Conservation (phyloP, 2,888 invertebrate species). For the Eilema griseolum region DNA sequence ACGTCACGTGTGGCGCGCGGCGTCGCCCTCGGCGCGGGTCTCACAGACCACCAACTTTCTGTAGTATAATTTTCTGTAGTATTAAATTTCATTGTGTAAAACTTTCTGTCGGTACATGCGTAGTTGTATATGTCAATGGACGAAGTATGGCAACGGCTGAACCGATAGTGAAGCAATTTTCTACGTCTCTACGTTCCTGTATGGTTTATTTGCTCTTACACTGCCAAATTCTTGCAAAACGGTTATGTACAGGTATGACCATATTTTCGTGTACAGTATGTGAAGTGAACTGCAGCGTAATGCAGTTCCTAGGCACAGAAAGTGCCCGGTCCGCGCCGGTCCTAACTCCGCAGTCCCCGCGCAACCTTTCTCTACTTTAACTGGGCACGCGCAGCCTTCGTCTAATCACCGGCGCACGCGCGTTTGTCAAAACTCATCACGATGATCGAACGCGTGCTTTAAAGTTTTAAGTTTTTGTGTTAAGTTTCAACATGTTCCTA, state of each 20-base stretch:
- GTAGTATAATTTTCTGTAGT: not conserved
- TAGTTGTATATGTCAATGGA: too few species aligned
- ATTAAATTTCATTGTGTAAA: too few species aligned
- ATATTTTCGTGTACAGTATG: too few species aligned
- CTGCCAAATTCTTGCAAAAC: too few species aligned
- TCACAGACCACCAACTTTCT: not conserved
- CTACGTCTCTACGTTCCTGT: too few species aligned
- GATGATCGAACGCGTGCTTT: constrained; percentile 28
- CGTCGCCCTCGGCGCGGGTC: not conserved
- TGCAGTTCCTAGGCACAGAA: not conserved
- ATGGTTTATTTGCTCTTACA: too few species aligned
- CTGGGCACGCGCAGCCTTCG: constrained; percentile 32
- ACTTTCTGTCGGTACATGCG: too few species aligned
- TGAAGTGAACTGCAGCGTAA: not conserved
- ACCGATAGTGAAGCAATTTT: too few species aligned
- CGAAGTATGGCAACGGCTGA: too few species aligned
- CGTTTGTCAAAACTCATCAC: constrained; percentile 12
- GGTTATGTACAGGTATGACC: too few species aligned
- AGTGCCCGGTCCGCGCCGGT: not conserved
- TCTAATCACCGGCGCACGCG: constrained; percentile 21
- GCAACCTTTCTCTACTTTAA: not conserved
- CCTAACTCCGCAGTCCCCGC: not conserved
- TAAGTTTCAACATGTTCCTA: constrained; percentile 29
- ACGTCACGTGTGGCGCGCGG: not conserved
- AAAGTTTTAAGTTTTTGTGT: constrained; percentile 17